Evolutionary conservation across 1,140 invertebrate species (phyloP), one percentile per base, ranked within the genome.

Genomic region (Halyomorpha halys): DNA sequence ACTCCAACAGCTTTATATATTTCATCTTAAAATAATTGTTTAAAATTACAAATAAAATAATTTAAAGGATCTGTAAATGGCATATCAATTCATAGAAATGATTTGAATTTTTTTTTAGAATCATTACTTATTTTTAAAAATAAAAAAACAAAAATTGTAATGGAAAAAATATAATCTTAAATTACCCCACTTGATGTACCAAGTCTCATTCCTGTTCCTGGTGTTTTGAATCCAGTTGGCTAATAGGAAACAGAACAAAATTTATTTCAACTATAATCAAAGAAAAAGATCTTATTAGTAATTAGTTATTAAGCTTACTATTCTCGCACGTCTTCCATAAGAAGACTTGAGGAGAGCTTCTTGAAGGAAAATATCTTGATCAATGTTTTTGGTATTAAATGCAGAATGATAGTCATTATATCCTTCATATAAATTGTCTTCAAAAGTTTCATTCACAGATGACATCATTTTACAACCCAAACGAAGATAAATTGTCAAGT

Each of bases 361-460:
- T 66, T 84, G 82, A 70, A 86, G 83, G 56, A 75, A 77, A 69
- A 82, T 79, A 76, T 87, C 86, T 70, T 83, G 77, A 61, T 82
- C 79, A 44, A 87, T 73, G 75, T 84, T 80, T 74, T 84, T 79
- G 19, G 80, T 83, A 68, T 81, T 82, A 27, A 86, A 79, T 9
- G 76, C 76, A 13, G 82, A 79, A 56, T 56, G 53, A 69, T 82
- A 84, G 65, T 85, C 83, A 76, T 86, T 83, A 69, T 83, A 86
- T 27, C 84, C 85, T 44, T 77, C 76, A 73, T 87, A 87, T 56
- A 85, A 73, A 71, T 86, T 83, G 67, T 84, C 82, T 18, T 69
- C 53, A 19, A 66, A 30, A 61, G 53, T 47, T 64, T 63, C 34
- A 19, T 13, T 39, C 34, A 39, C 34, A 39, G 34, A 39, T 39